These are phyloP conservation scores for Vanacampus margaritifer DNA, from an alignment of 2,113 vertebrate genomes.

Conservation along the genomic window DNA sequence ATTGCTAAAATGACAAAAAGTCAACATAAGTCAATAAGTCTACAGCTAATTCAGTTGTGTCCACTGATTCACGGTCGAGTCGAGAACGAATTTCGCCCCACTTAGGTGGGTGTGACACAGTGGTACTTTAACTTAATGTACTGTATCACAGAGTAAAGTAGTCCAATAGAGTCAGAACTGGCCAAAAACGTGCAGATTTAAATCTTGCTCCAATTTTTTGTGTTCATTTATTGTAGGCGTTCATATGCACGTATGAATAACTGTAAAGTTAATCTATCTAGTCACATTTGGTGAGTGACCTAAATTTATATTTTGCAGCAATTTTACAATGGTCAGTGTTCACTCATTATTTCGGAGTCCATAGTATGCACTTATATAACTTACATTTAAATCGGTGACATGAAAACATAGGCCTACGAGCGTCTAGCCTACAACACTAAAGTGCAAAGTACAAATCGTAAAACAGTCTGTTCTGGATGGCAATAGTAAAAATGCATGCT, in stretches of 20 bases:
- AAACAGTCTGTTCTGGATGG: neutral
- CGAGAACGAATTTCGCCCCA: no score
- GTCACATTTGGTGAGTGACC: neutral
- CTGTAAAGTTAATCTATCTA: neutral
- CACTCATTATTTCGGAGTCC: neutral
- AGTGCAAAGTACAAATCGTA: neutral
- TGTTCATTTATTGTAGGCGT: neutral
- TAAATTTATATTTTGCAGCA: neutral
- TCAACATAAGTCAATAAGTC: neutral
- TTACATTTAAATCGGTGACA: neutral
- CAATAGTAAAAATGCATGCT: neutral
- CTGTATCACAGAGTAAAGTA: neutral
- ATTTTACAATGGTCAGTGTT: neutral
- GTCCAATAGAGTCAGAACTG: neutral
- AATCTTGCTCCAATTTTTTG: neutral
- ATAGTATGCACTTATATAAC: neutral
- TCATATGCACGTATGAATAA: neutral
- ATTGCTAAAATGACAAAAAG: neutral
- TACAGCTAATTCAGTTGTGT: neutral
- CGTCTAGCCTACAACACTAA: neutral
- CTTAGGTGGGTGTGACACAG: no score
- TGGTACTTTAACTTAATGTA: neutral
- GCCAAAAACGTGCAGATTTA: neutral
- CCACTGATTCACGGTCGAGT: neutral
- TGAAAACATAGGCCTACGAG: neutral